These are phyloP conservation scores for Ailuropoda melanoleuca DNA, from an alignment of 2,113 vertebrate species.

Conservation along the genomic window DNA sequence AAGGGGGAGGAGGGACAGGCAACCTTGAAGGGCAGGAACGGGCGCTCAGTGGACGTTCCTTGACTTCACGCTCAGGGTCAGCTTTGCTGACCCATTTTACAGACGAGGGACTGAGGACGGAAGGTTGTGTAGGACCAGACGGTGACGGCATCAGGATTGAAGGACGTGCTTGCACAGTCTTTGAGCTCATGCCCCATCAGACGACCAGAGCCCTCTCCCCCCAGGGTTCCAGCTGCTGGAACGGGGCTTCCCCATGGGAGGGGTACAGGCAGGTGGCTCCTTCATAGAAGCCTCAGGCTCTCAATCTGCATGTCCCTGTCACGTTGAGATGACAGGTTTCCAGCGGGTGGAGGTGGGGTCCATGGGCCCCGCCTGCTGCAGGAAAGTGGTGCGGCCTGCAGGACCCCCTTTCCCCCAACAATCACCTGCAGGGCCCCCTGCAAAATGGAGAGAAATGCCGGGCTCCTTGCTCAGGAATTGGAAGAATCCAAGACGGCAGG, in stretches of 20 bases:
- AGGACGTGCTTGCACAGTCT: rapidly evolving
- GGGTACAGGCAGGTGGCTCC: neutral
- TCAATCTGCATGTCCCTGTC: neutral
- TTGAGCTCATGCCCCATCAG: neutral
- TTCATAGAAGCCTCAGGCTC: neutral
- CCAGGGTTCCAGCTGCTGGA: no score
- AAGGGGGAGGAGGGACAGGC: no score
- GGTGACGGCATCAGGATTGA: rapidly evolving
- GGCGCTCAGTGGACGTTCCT: rapidly evolving
- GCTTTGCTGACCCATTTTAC: neutral
- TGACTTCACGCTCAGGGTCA: rapidly evolving
- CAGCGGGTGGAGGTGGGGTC: neutral
- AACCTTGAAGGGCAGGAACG: rapidly evolving
- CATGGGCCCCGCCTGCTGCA: neutral
- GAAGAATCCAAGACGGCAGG: rapidly evolving
- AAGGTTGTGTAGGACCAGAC: neutral
- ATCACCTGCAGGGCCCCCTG: neutral
- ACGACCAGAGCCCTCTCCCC: neutral
- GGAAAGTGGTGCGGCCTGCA: no score
- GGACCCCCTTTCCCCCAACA: rapidly evolving
- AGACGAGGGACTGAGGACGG: neutral
- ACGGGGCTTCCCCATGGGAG: rapidly evolving
- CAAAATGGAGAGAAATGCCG: rapidly evolving
- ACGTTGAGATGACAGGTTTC: neutral
- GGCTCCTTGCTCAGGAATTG: rapidly evolving